Evolutionary conservation across 2,888 invertebrate species (phyloP).

Genomic region (Mamestra brassicae): DNA sequence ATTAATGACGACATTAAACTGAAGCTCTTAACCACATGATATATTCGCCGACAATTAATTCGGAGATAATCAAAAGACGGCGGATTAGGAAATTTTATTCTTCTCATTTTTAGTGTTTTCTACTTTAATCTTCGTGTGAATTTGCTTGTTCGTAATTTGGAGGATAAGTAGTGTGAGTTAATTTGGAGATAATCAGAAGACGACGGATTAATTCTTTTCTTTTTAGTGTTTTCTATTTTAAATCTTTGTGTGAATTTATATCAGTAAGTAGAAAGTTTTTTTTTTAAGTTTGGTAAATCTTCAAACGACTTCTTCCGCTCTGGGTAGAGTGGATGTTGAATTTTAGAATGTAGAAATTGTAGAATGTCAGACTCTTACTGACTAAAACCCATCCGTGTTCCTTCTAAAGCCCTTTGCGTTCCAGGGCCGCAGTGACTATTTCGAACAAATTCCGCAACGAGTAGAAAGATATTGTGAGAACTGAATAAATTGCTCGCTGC

Average conservation of each 20-base stretch:
- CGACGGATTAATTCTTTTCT: neutral
- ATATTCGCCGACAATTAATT: slow-evolving; percentile 50
- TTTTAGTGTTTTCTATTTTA: slow-evolving; percentile 8
- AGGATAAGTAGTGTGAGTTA: neutral
- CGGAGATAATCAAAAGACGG: slow-evolving; percentile 28
- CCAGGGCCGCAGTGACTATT: too few relatives aligned
- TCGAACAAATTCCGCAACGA: too few relatives aligned
- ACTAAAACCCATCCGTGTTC: too few relatives aligned
- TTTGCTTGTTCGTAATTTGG: neutral
- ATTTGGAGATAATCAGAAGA: slow-evolving; percentile 4
- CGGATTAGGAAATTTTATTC: neutral
- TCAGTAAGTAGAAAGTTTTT: too few relatives aligned
- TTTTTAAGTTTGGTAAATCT: too few relatives aligned
- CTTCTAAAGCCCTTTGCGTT: too few relatives aligned
- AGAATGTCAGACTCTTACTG: too few relatives aligned
- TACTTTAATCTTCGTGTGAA: slow-evolving; percentile 4
- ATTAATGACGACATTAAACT: slow-evolving; percentile 56
- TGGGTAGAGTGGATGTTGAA: too few relatives aligned
- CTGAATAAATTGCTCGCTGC: too few relatives aligned
- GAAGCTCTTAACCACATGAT: slow-evolving; percentile 53
- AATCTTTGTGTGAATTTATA: slow-evolving; percentile 1
- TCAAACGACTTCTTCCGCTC: too few relatives aligned
- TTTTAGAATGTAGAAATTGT: too few relatives aligned
- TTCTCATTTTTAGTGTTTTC: slow-evolving; percentile 12
- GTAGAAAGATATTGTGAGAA: too few relatives aligned